Conservation (phyloP, 2,888 invertebrate genomes). For the Parthenolecanium corni region DNA sequence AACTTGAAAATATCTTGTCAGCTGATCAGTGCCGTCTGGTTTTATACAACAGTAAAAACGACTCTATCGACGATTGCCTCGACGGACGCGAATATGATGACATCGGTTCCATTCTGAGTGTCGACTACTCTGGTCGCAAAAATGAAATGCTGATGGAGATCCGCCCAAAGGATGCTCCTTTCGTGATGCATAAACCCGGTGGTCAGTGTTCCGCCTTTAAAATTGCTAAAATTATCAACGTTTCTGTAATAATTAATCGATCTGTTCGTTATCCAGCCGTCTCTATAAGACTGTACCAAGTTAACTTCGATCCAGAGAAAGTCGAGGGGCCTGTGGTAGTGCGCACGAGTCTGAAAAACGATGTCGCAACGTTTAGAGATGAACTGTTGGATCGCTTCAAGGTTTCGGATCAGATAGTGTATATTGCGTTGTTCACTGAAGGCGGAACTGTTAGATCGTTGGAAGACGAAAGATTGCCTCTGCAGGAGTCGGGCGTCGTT, state of each 20-base stretch:
- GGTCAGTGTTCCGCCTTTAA: not conserved
- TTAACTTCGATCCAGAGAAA: conserved; percentile 50
- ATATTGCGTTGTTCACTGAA: not conserved
- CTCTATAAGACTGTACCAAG: conserved; percentile 49
- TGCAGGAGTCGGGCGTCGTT: not conserved
- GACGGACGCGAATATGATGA: conserved; percentile 11
- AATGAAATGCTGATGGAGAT: conserved; percentile 33
- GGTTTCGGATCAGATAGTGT: not conserved
- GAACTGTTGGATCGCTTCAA: conserved; percentile 10
- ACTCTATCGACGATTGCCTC: conserved; percentile 46
- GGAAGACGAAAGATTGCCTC: not conserved
- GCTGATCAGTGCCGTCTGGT: conserved; percentile 60
- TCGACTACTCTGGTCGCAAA: conserved; percentile 32
- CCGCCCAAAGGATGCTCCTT: conserved; percentile 2
- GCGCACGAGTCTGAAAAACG: conserved; percentile 9
- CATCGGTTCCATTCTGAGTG: conserved; percentile 7
- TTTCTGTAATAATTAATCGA: not conserved
- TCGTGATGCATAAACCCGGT: conserved; percentile 18
- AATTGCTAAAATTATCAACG: not conserved
- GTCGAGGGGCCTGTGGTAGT: conserved; percentile 35
- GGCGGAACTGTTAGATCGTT: not conserved
- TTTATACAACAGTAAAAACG: conserved; percentile 51
- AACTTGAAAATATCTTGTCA: conserved; percentile 47
- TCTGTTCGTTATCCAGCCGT: conserved; percentile 39
- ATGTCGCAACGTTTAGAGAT: not conserved